These are phyloP conservation scores for Barbus barbus DNA, from an alignment of 2,113 vertebrate genomes.

Conservation along the genomic window DNA sequence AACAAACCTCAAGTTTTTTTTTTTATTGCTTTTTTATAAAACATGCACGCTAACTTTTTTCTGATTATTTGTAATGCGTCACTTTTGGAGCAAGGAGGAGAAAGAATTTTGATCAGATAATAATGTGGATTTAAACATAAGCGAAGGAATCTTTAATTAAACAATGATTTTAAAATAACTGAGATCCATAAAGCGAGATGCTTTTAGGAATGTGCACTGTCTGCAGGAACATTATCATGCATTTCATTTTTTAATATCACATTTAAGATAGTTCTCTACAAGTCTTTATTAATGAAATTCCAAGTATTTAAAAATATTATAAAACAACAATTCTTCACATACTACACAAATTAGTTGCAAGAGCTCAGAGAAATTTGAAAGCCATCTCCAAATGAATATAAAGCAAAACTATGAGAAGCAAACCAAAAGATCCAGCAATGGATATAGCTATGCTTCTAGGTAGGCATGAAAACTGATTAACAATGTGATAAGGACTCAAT, in stretches of 20 bases:
- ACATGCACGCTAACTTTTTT: not conserved
- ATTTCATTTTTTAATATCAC: not conserved
- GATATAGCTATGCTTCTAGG: constrained; percentile 2
- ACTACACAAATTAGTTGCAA: not conserved
- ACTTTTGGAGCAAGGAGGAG: not conserved
- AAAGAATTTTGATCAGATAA: not conserved
- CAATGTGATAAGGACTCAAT: constrained; percentile 9
- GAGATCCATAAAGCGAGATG: not conserved
- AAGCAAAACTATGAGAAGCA: not conserved
- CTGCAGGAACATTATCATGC: not conserved
- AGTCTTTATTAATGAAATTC: not conserved
- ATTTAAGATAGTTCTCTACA: not conserved
- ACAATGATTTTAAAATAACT: not conserved
- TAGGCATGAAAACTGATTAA: not conserved
- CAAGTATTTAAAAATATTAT: not conserved
- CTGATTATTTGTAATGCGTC: not conserved
- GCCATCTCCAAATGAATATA: not conserved
- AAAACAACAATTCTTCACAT: not conserved
- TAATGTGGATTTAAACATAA: not conserved
- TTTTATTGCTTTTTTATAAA: no score
- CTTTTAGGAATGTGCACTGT: not conserved
- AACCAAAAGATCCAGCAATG: not conserved
- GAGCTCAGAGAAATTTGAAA: not conserved
- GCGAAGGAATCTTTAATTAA: not conserved
- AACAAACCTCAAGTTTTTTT: no score